Evolutionary conservation across 1,140 invertebrate species (phyloP).

Genomic region (Meteorus sp.): DNA sequence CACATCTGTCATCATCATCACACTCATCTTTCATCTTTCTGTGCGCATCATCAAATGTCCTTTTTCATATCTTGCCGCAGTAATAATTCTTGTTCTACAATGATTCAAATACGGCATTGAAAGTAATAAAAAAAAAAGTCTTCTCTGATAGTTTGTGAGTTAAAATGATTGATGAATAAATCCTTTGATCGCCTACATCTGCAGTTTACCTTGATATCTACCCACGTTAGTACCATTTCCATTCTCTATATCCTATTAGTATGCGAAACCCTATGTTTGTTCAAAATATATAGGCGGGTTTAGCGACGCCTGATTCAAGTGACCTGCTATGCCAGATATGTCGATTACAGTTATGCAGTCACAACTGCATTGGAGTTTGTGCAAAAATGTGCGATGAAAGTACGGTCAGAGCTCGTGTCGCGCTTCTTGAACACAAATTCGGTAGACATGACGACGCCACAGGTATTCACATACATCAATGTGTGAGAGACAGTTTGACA

Average conservation of each 20-base stretch:
- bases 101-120: background rate
- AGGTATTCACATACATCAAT: too few species aligned
- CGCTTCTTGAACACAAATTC: constrained; percentile 51
- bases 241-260: constrained; percentile 53
- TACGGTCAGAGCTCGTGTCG: constrained; percentile 47
- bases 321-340: constrained; percentile 32
- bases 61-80: too few species aligned
- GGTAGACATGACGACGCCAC: constrained; percentile 9
- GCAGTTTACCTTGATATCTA: constrained; percentile 29
- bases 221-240: constrained; percentile 19
- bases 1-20: too few species aligned
- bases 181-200: constrained; percentile 1
- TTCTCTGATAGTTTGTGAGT: too few species aligned
- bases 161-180: constrained; percentile 14
- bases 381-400: constrained; percentile 41
- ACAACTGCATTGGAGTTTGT: constrained; percentile 29
- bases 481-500: too few species aligned
- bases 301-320: constrained; percentile 41
- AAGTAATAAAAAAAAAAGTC: constrained; percentile 6
- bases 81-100: too few species aligned
- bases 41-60: too few species aligned
- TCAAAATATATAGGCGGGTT: constrained; percentile 49
- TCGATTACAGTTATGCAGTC: constrained; percentile 8
- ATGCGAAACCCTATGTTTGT: constrained; percentile 50
- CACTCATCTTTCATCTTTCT: too few species aligned